phyloP scores from a whole-genome alignment of 2,888 invertebrate species.

The Marronus borbonicus region DNA sequence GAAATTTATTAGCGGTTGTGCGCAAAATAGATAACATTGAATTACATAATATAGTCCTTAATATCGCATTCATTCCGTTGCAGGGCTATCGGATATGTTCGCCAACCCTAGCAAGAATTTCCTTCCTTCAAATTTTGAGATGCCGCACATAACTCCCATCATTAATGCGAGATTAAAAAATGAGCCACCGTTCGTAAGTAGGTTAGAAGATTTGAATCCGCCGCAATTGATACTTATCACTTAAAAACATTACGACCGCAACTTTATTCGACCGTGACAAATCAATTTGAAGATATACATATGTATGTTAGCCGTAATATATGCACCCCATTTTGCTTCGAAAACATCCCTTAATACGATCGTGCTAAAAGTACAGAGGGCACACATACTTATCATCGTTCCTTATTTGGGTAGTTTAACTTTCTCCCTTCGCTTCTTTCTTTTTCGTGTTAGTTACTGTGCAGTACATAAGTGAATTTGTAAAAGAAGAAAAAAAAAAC shows the following conservation, averaged over 20 bases:
- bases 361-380: slow-evolving; percentile 56
- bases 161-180: not conserved
- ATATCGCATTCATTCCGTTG: slow-evolving; percentile 54
- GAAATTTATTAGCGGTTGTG: slow-evolving; percentile 69
- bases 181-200: not conserved
- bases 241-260: slow-evolving; percentile 69
- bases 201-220: slow-evolving; percentile 48
- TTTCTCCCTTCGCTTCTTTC: slow-evolving; percentile 51
- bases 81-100: slow-evolving; percentile 40
- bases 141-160: not conserved
- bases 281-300: slow-evolving; percentile 72
- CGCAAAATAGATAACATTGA: slow-evolving; percentile 66
- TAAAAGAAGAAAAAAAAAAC: not conserved
- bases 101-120: not conserved
- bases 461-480: not conserved
- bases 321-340: slow-evolving; percentile 67
- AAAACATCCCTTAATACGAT: slow-evolving; percentile 62
- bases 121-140: not conserved
- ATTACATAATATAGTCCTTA: slow-evolving; percentile 65
- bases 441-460: slow-evolving; percentile 49
- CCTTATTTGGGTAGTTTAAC: slow-evolving; percentile 56
- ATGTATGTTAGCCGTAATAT: slow-evolving; percentile 69
- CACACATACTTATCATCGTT: slow-evolving; percentile 56
- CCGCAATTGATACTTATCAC: slow-evolving; percentile 69
- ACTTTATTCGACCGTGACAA: slow-evolving; percentile 71